phyloP scores from a whole-genome alignment of 1,140 invertebrate genomes.

The Drosophila murphyi region DNA sequence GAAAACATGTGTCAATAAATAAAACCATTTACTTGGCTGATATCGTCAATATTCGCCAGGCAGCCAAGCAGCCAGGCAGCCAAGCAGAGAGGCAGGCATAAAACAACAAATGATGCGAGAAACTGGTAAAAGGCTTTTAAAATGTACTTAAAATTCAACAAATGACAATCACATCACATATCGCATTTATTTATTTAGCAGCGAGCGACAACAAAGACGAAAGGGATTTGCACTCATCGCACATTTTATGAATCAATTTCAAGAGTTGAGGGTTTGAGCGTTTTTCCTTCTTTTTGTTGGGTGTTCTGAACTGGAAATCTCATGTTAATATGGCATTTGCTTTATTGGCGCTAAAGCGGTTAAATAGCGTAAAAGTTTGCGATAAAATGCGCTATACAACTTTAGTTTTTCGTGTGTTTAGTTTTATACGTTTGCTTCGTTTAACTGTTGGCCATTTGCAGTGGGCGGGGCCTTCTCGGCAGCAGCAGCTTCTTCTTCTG shows the following conservation, averaged over 20 bases:
- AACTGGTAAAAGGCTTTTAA: constrained; percentile 80
- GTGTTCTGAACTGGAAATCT: constrained; percentile 21
- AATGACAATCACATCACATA: constrained; percentile 60
- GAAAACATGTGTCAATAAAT: constrained; percentile 81
- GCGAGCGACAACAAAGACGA: not conserved
- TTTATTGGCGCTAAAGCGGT: constrained; percentile 73
- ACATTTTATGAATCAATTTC: constrained; percentile 76
- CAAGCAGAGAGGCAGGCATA: constrained; percentile 40
- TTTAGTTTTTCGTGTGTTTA: constrained; percentile 14
- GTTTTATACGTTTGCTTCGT: constrained; percentile 57
- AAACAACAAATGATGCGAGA: constrained; percentile 80
- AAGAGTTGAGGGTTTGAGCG: not conserved
- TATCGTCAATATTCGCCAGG: constrained; percentile 48
- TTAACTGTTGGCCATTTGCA: constrained; percentile 36
- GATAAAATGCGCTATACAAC: constrained; percentile 55
- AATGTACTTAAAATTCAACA: constrained; percentile 81
- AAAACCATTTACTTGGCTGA: constrained; percentile 73
- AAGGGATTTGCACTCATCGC: constrained; percentile 32
- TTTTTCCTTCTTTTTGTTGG: not conserved
- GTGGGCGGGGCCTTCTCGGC: not conserved
- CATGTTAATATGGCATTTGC: constrained; percentile 62
- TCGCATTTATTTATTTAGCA: constrained; percentile 55
- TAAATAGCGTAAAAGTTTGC: constrained; percentile 79
- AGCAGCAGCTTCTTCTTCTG: not conserved
- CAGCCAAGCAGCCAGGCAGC: not conserved